phyloP scores from a whole-genome alignment of 2,113 vertebrate species.

The Ancistrus triradiatus region DNA sequence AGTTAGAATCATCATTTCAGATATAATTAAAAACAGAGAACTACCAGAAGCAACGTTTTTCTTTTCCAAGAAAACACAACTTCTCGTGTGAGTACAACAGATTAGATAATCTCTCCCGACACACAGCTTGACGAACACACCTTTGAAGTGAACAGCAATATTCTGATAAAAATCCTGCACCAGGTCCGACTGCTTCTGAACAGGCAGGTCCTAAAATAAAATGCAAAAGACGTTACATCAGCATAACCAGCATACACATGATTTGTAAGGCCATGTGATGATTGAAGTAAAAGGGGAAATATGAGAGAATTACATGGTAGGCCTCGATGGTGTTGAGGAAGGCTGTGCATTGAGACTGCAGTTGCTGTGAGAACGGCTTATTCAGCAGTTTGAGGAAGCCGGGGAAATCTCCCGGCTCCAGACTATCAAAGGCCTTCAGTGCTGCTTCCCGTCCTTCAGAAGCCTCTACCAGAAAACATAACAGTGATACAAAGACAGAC shows the following conservation, averaged over 20 bases:
- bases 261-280: not conserved
- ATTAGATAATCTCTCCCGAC: too few species aligned
- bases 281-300: not conserved
- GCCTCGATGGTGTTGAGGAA: conserved; percentile 74
- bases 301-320: conserved; percentile 60
- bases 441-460: conserved; percentile 48
- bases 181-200: conserved; percentile 72
- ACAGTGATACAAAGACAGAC: not conserved
- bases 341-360: conserved; percentile 67
- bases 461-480: conserved; percentile 48
- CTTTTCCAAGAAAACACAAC: too few species aligned
- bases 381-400: conserved; percentile 71
- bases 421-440: conserved; percentile 59
- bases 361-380: conserved; percentile 63
- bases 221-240: not conserved
- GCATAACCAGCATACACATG: too few species aligned
- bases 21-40: too few species aligned
- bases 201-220: conserved; percentile 56
- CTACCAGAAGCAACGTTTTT: too few species aligned
- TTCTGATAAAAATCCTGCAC: conserved; percentile 75
- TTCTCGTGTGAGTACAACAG: too few species aligned
- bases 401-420: conserved; percentile 69
- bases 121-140: conserved; percentile 5
- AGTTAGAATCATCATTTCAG: too few species aligned
- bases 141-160: conserved; percentile 60